A percentile compares a stretch with the other conserved stretches of the same genome.
phyloP scores from a whole-genome alignment of 1,140 invertebrate species.

The Lordiphosa collinella region DNA sequence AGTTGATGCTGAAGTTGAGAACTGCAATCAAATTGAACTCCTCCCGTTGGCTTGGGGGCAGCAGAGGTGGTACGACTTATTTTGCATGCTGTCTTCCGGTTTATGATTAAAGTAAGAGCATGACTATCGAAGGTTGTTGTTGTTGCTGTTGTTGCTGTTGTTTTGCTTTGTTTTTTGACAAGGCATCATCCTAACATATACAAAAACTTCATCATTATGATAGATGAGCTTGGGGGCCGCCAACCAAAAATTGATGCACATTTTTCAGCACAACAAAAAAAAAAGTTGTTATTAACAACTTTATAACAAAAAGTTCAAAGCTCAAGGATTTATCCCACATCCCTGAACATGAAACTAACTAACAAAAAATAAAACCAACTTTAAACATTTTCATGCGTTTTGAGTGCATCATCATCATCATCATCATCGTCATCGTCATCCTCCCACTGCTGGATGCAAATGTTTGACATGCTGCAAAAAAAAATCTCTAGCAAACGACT shows the following conservation, averaged over 20 bases:
- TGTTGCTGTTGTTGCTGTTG: too few relatives aligned
- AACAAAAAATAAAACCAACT: conserved; percentile 39
- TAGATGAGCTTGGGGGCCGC: conserved; percentile 52
- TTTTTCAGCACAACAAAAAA: conserved; percentile 41
- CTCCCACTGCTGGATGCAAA: conserved; percentile 34
- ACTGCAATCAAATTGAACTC: conserved; percentile 47
- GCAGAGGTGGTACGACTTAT: conserved; percentile 27
- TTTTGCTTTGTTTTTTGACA: conserved; percentile 3
- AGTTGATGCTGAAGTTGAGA: conserved; percentile 48
- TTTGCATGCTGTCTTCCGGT: conserved; percentile 40
- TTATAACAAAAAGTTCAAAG: conserved; percentile 59
- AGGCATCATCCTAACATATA: not conserved
- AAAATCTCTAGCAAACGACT: conserved; percentile 50
- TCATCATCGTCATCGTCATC: conserved; percentile 31
- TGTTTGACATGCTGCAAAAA: conserved; percentile 37
- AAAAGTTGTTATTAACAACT: conserved; percentile 60
- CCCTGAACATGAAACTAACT: conserved; percentile 39
- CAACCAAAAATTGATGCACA: conserved; percentile 28
- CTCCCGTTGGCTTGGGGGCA: not conserved
- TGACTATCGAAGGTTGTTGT: conserved; percentile 45
- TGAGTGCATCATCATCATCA: conserved; percentile 2
- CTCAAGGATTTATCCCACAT: conserved; percentile 60
- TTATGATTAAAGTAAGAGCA: conserved; percentile 65
- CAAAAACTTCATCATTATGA: conserved; percentile 63
- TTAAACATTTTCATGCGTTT: conserved; percentile 59